Conservation (phyloP, 2,888 invertebrate genomes). For the Petrolisthes cinctipes region DNA sequence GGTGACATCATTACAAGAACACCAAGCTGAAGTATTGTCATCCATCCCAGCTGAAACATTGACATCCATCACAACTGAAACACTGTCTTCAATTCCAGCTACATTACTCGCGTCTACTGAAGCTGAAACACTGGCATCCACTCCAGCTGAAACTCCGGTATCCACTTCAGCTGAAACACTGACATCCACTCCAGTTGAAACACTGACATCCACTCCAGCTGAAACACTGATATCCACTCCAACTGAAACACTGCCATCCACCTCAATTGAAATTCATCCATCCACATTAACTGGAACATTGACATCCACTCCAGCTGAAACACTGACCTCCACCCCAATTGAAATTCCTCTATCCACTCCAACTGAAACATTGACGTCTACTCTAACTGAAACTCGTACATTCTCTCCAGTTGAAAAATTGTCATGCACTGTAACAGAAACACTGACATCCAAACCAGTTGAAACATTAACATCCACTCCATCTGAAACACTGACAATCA, state of each 20-base stretch:
- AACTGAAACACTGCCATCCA: neutral
- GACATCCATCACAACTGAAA: neutral
- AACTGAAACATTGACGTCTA: neutral
- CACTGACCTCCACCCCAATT: neutral
- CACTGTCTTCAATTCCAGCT: no score
- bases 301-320: no score
- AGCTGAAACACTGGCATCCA: neutral
- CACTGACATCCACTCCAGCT: neutral
- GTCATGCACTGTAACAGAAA: neutral
- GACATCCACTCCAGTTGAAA: neutral
- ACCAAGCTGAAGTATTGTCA: neutral
- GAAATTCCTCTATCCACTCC: neutral
- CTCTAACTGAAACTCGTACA: neutral
- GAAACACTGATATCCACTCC: neutral
- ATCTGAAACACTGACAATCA: no score
- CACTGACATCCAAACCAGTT: neutral
- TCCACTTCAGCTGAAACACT: neutral
- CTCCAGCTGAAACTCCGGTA: neutral
- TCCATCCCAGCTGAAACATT: neutral
- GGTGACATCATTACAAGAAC: no score
- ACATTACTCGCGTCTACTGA: neutral
- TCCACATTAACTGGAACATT: no score
- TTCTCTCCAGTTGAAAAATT: neutral
- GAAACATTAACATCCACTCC: neutral
- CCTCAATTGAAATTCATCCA: no score